Conservation (phyloP, 2,113 vertebrate genomes). For the Antechinus flavipes region DNA sequence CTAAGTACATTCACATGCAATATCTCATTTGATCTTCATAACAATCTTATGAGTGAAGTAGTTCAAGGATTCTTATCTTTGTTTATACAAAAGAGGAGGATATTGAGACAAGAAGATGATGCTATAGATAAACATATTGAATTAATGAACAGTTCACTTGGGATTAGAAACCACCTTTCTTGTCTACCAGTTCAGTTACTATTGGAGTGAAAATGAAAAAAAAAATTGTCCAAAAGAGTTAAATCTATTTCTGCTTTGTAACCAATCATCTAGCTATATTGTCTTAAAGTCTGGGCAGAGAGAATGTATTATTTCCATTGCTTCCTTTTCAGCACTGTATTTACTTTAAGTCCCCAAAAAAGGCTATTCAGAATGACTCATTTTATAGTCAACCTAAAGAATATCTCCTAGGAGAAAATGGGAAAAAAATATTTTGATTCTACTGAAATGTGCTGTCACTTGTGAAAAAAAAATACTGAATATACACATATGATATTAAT, state of each 20-base stretch:
- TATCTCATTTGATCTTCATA: constrained; percentile 4
- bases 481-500: too few relatives aligned
- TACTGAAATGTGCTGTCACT: background rate
- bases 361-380: background rate
- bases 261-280: background rate
- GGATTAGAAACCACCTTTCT: background rate
- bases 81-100: background rate
- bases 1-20: background rate
- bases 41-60: background rate
- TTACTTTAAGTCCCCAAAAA: background rate
- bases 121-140: background rate
- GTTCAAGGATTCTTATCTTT: background rate
- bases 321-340: background rate
- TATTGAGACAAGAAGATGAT: background rate
- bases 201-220: background rate
- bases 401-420: background rate
- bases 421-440: background rate
- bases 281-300: background rate
- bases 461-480: background rate
- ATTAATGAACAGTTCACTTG: background rate
- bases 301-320: background rate
- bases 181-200: background rate
- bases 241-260: background rate
- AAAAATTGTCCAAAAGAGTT: background rate
- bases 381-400: background rate